A percentile compares a stretch with the other conserved stretches of the same genome.
Evolutionary conservation across 2,888 invertebrate species (phyloP).

Genomic region (Heliothis peltigera): DNA sequence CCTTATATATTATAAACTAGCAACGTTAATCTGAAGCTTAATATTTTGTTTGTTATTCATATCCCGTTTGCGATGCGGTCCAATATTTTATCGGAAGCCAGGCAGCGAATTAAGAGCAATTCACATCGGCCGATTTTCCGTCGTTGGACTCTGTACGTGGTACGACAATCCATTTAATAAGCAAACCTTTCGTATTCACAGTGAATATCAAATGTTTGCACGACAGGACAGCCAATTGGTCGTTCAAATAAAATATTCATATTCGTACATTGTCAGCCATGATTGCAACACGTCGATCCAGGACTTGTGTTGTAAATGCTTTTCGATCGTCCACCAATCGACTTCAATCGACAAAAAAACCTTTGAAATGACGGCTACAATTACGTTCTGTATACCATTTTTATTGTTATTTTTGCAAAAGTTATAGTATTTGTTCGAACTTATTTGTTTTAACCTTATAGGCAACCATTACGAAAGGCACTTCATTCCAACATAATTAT

Average conservation of each 20-base stretch:
- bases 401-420: slow-evolving; percentile 7
- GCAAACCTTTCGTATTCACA: slow-evolving; percentile 85
- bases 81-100: slow-evolving; percentile 77
- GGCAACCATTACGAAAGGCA: neutral
- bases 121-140: slow-evolving; percentile 81
- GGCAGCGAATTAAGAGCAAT: slow-evolving; percentile 82
- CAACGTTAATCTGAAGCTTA: slow-evolving; percentile 58
- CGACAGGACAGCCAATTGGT: slow-evolving; percentile 77
- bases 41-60: slow-evolving; percentile 78
- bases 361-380: slow-evolving; percentile 17
- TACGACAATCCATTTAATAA: slow-evolving; percentile 87
- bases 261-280: slow-evolving; percentile 78
- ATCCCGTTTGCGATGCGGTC: slow-evolving; percentile 71
- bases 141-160: slow-evolving; percentile 73
- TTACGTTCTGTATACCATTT: slow-evolving; percentile 12
- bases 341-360: slow-evolving; percentile 25
- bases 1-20: slow-evolving; percentile 55
- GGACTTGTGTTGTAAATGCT: slow-evolving; percentile 50
- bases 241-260: slow-evolving; percentile 85
- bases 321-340: slow-evolving; percentile 43
- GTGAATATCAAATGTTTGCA: slow-evolving; percentile 85
- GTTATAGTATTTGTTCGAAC: too few species aligned
- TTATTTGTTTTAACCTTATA: too few species aligned
- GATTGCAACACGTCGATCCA: slow-evolving; percentile 66
- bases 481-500: neutral